Evolutionary conservation across 2,797 vertebrate genomes (phyloP), one percentile per base, ranked within the genome.

Genomic region (Chelonia mydas): DNA sequence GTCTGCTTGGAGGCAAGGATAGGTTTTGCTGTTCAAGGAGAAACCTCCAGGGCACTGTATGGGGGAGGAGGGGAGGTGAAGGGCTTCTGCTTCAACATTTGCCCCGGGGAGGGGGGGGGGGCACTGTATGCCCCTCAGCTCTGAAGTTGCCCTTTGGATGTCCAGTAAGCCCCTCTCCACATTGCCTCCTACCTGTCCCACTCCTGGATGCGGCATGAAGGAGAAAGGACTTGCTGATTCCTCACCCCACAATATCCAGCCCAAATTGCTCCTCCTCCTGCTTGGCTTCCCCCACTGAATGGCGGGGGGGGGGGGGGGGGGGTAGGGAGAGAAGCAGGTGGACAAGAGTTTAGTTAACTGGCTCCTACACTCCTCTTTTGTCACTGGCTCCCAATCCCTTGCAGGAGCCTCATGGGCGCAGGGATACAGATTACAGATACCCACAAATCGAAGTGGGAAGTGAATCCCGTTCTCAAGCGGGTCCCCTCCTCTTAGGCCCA

Each of bases 71-170:
- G 11, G 49, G 10, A 49, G 11, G 27, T 33, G 45, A 45, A 0
- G 7, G 23, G 28, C 6, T 80, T 41, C 65, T 68, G 25, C 25
- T 41, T 7, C 53, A 12, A 2, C 0, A 3, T 3, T 72, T 33
- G 55, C 23, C 1, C 5, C n/a, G n/a, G n/a, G n/a, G n/a, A n/a
- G 7, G 21, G 21, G 59, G 74, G 41, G 33, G 55, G 31, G 11
- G 10, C 5, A 11, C 0, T 0, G 23, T 1, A 45, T 9, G 80
- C 41, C 25, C 54, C 77, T 45, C 3, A 72, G 55, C 68, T 83
- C 45, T 0, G 0, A 49, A 27, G 3, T 5, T 0, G 0, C 1
- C 15, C 65, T 47, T 2, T n/a, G 10, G 19, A 23, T 7, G 6
- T 5, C 50, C 21, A 17, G 11, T 2, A 11, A 23, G 21, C 53